Percentiles rank a stretch among this genome's conserved stretches.
Conservation (phyloP, 23 tunicate species). For the Phallusia fumigata region DNA sequence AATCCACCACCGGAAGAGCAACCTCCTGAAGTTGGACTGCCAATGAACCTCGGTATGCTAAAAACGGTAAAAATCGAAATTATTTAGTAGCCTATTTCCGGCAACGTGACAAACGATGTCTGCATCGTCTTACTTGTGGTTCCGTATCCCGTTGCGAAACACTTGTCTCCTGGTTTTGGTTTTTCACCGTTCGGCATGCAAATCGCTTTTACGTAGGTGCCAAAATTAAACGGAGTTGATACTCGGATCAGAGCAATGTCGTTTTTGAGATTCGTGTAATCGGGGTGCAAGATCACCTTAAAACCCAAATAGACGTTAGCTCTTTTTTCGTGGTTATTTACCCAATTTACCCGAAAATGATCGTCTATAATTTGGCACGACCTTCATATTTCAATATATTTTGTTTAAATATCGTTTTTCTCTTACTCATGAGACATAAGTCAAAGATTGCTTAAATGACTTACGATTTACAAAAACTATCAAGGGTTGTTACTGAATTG, state of each 20-base stretch:
- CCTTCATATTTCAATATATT: too few species aligned
- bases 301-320: neutral
- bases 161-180: slow-evolving; percentile 38
- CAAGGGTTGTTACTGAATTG: too few species aligned
- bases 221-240: neutral
- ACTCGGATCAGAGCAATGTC: slow-evolving; percentile 45
- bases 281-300: slow-evolving; percentile 26
- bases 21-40: slow-evolving; percentile 43
- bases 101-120: too few species aligned
- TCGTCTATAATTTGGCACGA: too few species aligned
- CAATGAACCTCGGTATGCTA: slow-evolving; percentile 16
- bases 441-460: too few species aligned
- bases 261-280: slow-evolving; percentile 22
- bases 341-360: neutral
- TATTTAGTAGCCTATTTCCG: too few species aligned
- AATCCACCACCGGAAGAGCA: slow-evolving; percentile 50
- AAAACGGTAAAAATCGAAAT: neutral
- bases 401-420: too few species aligned
- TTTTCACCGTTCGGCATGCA: slow-evolving; percentile 56
- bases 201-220: slow-evolving; percentile 10
- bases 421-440: too few species aligned
- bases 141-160: slow-evolving; percentile 68
- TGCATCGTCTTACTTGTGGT: slow-evolving; percentile 39
- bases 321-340: neutral
- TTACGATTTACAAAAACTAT: too few species aligned